Percentiles rank a stretch among this genome's conserved stretches.
Conservation (phyloP, 2,797 vertebrate species). For the Pachyuromys duprasi region DNA sequence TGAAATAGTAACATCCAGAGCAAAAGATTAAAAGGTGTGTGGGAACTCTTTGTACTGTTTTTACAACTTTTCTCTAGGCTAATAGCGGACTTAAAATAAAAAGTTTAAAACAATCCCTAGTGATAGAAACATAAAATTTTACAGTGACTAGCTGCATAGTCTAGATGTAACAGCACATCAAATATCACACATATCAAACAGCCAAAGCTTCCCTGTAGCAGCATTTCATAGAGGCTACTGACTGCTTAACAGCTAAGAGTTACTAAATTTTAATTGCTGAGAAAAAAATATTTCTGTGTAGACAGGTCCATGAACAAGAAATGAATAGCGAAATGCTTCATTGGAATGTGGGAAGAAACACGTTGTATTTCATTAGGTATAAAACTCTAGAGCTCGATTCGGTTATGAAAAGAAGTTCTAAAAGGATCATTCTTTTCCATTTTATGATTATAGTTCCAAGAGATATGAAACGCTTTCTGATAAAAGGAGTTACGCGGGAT, state of each 20-base stretch:
- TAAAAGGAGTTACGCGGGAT: slow-evolving; percentile 4
- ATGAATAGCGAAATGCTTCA: slow-evolving; percentile 45
- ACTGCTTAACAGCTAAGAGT: slow-evolving; percentile 77
- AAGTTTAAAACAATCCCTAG: not conserved
- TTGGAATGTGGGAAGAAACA: slow-evolving; percentile 32
- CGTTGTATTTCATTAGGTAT: slow-evolving; percentile 35
- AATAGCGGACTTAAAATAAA: slow-evolving; percentile 17
- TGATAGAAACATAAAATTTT: slow-evolving; percentile 43
- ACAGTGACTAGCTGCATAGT: not conserved
- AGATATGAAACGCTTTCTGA: slow-evolving; percentile 52
- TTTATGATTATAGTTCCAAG: slow-evolving; percentile 52
- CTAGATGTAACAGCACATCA: slow-evolving; percentile 10
- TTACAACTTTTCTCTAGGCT: slow-evolving; percentile 17
- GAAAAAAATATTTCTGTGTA: slow-evolving; percentile 63
- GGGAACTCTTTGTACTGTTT: slow-evolving; percentile 13
- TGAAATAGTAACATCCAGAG: not conserved
- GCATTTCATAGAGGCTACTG: slow-evolving; percentile 63
- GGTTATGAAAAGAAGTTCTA: slow-evolving; percentile 49
- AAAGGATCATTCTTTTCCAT: slow-evolving; percentile 2
- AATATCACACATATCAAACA: slow-evolving; percentile 55
- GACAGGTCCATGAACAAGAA: slow-evolving; percentile 68
- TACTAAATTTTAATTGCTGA: slow-evolving; percentile 65
- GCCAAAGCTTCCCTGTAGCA: slow-evolving; percentile 63
- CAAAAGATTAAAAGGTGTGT: not conserved
- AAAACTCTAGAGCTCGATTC: slow-evolving; percentile 47